These are phyloP conservation scores for Dipodomys stephensi DNA, from an alignment of 2,113 vertebrate genomes.

Conservation along the genomic window DNA sequence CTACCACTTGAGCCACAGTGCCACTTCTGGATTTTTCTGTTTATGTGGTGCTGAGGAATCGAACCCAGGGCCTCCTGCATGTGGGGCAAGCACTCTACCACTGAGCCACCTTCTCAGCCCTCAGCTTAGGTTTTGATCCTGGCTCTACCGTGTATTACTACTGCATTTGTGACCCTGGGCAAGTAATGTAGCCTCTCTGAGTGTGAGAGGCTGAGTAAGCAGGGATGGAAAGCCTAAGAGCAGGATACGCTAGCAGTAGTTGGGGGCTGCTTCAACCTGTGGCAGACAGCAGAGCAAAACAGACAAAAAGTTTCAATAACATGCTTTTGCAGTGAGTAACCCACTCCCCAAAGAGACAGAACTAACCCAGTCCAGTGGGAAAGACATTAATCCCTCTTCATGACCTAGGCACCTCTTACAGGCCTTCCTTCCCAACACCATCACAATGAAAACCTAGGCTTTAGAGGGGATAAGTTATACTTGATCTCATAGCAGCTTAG, in stretches of 20 bases:
- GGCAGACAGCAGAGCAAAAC: background rate
- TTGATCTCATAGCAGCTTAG: background rate
- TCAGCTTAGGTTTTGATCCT: background rate
- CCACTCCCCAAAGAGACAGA: background rate
- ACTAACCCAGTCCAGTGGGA: background rate
- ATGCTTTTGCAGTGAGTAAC: background rate
- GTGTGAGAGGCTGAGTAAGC: background rate
- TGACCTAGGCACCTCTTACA: background rate
- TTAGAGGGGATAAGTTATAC: background rate
- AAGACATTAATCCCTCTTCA: background rate
- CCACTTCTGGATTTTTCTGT: too few species aligned
- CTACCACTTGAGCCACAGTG: too few species aligned
- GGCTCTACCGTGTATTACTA: background rate
- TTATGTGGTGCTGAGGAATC: too few species aligned
- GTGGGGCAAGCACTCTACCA: too few species aligned
- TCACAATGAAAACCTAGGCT: background rate
- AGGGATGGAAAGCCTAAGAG: background rate
- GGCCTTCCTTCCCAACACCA: background rate
- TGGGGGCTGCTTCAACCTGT: background rate
- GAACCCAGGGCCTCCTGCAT: too few species aligned
- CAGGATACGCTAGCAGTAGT: background rate
- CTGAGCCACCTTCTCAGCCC: too few species aligned
- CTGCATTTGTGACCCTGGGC: background rate
- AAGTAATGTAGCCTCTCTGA: background rate
- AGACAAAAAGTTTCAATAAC: background rate